Conservation (phyloP, 2,113 vertebrate genomes). For the Alethe castanea region DNA sequence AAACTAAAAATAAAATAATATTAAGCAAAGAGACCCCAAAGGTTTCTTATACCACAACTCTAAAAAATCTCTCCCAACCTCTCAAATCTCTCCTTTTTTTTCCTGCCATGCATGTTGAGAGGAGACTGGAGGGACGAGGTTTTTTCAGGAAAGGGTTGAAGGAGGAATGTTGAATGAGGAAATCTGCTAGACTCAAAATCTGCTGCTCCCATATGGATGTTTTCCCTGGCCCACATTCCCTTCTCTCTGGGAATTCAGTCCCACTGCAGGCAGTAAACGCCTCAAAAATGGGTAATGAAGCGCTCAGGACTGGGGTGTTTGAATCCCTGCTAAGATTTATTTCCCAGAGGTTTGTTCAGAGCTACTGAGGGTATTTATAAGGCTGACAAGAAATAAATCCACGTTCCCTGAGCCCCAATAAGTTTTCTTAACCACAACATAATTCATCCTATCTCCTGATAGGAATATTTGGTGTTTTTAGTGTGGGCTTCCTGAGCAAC, state of each 20-base stretch:
- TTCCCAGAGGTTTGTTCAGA: conserved; percentile 13
- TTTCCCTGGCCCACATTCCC: not conserved
- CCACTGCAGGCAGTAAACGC: conserved; percentile 3
- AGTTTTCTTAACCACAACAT: not conserved
- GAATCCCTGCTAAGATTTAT: not conserved
- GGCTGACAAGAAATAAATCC: conserved; percentile 37
- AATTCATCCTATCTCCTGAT: not conserved
- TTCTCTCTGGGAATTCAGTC: not conserved
- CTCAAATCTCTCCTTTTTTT: not conserved
- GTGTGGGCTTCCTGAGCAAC: not conserved
- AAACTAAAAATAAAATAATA: not conserved
- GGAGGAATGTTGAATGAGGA: not conserved
- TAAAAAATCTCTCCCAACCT: not conserved
- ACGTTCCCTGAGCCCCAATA: not conserved
- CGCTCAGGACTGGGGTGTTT: not conserved
- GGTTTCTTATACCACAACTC: not conserved
- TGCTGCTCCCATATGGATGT: not conserved
- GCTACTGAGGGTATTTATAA: conserved; percentile 18
- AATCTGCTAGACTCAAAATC: not conserved
- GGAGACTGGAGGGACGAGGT: not conserved
- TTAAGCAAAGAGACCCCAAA: not conserved
- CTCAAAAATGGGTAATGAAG: conserved; percentile 4
- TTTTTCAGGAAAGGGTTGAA: not conserved
- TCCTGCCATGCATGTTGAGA: not conserved
- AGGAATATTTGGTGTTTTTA: not conserved